phyloP scores from a whole-genome alignment of 2,113 vertebrate genomes.

The Barnardius zonarius region DNA sequence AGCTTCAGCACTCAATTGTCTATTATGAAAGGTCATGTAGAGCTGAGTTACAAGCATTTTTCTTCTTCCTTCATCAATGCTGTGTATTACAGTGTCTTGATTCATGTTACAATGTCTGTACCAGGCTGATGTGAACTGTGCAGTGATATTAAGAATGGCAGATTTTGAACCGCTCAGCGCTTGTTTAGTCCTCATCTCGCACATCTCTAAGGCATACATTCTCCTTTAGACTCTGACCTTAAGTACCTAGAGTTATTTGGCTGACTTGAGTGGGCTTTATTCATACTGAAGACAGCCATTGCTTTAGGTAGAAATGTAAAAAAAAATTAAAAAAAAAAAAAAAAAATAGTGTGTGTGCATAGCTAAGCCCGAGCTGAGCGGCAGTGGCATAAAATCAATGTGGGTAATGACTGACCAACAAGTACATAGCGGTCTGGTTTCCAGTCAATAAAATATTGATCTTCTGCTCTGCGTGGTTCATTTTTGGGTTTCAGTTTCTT shows the following conservation, averaged over 20 bases:
- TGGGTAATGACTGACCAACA: neutral
- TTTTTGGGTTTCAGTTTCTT: neutral
- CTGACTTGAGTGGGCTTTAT: neutral
- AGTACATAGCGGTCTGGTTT: neutral
- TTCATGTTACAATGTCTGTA: neutral
- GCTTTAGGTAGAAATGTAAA: neutral
- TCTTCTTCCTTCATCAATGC: neutral
- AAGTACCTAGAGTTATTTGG: neutral
- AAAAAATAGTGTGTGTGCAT: neutral
- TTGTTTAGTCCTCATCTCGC: accelerated
- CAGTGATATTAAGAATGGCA: neutral
- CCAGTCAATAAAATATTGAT: slow-evolving; percentile 39
- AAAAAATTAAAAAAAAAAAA: neutral
- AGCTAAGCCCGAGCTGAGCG: neutral
- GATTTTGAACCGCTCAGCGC: neutral
- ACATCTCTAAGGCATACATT: neutral
- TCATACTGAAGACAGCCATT: neutral
- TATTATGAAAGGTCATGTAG: neutral
- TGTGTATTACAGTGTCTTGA: neutral
- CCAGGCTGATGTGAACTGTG: neutral
- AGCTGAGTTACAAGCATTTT: neutral
- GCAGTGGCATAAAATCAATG: neutral
- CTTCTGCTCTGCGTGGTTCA: neutral
- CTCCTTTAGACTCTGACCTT: neutral
- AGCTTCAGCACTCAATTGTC: neutral